Conservation (phyloP, 2,888 invertebrate species). For the Ophion ventricosus region DNA sequence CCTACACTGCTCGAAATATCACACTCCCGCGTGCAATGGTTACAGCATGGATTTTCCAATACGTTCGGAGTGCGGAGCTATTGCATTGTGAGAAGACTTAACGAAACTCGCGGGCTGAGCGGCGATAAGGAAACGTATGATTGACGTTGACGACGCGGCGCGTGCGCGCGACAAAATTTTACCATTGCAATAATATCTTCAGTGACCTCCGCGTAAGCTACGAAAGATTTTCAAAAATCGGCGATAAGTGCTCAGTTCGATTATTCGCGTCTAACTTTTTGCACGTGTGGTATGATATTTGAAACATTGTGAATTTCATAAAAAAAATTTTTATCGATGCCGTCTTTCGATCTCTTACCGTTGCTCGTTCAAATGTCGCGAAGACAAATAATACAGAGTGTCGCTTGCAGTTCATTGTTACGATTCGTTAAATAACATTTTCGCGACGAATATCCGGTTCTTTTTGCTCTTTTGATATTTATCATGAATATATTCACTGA, state of each 20-base stretch:
- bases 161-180: slow-evolving; percentile 18
- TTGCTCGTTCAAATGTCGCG: too few relatives aligned
- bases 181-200: neutral
- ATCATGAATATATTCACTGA: too few relatives aligned
- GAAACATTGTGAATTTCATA: neutral
- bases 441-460: too few relatives aligned
- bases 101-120: slow-evolving; percentile 22
- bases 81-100: slow-evolving; percentile 19
- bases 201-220: neutral
- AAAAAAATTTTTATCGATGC: neutral
- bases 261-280: too few relatives aligned
- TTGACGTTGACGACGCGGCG: slow-evolving; percentile 14
- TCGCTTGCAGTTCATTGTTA: too few relatives aligned
- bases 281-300: neutral
- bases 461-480: too few relatives aligned
- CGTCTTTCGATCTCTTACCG: too few relatives aligned
- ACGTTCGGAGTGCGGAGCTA: slow-evolving; percentile 6
- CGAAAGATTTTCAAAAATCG: neutral
- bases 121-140: slow-evolving; percentile 36
- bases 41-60: neutral
- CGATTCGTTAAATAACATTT: too few relatives aligned
- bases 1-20: neutral
- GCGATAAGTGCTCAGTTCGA: neutral
- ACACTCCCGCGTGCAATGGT: neutral
- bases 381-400: too few relatives aligned